Evolutionary conservation across 2,888 invertebrate genomes (phyloP), one percentile per base, ranked within the genome.

Genomic region (Lordiphosa andalusiaca): DNA sequence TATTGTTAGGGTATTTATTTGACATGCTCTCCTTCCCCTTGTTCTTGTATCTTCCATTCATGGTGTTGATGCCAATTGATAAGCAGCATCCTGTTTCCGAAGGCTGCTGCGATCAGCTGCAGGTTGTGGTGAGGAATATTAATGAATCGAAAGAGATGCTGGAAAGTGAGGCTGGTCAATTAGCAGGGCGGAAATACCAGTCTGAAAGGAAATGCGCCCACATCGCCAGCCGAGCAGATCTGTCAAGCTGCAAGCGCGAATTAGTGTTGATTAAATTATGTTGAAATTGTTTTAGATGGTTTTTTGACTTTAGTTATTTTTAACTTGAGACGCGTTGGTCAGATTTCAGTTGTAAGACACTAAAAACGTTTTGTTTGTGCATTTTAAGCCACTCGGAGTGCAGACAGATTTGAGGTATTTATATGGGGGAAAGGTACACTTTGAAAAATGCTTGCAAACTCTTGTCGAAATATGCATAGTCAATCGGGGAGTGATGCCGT

Each of bases 231-330:
- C 16, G 30, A 2, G 42, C 38, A 52, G 41, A 69, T 52, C 70
- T 66, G 83, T 67, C 80, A 72, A 61, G 61, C 56, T 66, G 74
- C 66, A 59, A 58, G 82, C 72, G 70, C 82, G 84, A 80, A 84
- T 80, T 84, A 82, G 73, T 82, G 66, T 82, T 74, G 78, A 82
- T 84, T 84, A 74, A 82, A 77, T 81, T 84, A 80, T 84, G 82
- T 74, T 30, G 9, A 74, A 16, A 16, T 16, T 77, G 73, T 40
- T 12, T 54, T n/a, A n/a, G n/a, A n/a, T n/a, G n/a, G n/a, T n/a
- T n/a, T 54, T 56, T 56, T 63, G 49, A 33, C 54, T 74, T 57
- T 69, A 67, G 62, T 68, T 78, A 76, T 81, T 71, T 84, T 78
- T 61, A 81, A 71, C 71, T 80, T 16, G 16, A 16, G 16, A 16